Evolutionary conservation across 2,888 invertebrate species (phyloP).

Genomic region (Hirudinaria manillensis): DNA sequence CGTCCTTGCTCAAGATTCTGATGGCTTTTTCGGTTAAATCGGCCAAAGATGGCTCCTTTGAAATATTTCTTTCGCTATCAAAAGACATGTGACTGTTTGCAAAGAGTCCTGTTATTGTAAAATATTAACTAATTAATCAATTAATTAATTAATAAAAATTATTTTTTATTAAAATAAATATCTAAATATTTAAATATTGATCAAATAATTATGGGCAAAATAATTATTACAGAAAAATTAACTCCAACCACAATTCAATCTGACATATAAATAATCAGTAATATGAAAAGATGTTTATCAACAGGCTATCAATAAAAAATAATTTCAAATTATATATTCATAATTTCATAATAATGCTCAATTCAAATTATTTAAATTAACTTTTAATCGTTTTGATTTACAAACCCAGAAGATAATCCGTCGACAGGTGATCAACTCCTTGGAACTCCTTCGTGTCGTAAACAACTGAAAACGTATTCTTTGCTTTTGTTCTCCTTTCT

Average conservation of each 20-base stretch:
- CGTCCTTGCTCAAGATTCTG: conserved; percentile 33
- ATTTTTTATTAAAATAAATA: too few relatives aligned
- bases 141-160: too few relatives aligned
- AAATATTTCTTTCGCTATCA: conserved; percentile 53
- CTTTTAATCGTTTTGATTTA: background rate
- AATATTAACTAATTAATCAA: background rate
- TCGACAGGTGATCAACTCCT: conserved; percentile 23
- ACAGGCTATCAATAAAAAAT: too few relatives aligned
- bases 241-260: too few relatives aligned
- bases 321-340: too few relatives aligned
- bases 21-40: conserved; percentile 40
- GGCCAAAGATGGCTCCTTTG: conserved; percentile 53
- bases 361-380: too few relatives aligned
- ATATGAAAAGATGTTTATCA: too few relatives aligned
- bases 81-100: conserved; percentile 65
- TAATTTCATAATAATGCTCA: too few relatives aligned
- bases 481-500: conserved; percentile 18
- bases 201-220: too few relatives aligned
- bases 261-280: too few relatives aligned
- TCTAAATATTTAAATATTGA: too few relatives aligned
- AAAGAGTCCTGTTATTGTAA: conserved; percentile 47
- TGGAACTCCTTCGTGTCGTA: conserved; percentile 25
- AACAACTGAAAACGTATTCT: conserved; percentile 4
- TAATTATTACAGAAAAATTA: too few relatives aligned
- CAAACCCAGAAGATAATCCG: conserved; percentile 37